Percentiles rank a stretch among this genome's conserved stretches.
phyloP scores from a whole-genome alignment of 2,888 invertebrate genomes.

The Sphaerophoria taeniata region DNA sequence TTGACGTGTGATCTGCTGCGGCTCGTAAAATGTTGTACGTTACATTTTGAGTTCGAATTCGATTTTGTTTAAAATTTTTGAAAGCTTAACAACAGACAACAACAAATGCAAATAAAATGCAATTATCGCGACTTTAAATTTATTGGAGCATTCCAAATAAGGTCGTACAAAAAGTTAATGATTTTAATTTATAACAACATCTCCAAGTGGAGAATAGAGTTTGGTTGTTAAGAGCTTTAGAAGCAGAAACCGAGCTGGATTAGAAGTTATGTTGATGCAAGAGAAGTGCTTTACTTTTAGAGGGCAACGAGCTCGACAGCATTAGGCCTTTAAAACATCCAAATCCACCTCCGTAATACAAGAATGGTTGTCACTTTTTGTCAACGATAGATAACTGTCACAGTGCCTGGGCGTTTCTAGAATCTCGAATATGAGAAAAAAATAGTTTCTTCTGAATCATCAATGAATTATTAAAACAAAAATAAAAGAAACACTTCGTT shows the following conservation, averaged over 20 bases:
- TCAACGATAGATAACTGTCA: not conserved
- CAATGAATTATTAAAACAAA: no score
- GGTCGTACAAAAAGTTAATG: slow-evolving; percentile 47
- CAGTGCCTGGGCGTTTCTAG: slow-evolving; percentile 14
- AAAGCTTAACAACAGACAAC: slow-evolving; percentile 24
- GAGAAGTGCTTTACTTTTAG: not conserved
- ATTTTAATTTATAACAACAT: slow-evolving; percentile 37
- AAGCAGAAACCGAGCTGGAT: not conserved
- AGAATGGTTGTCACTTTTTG: not conserved
- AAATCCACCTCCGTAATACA: not conserved
- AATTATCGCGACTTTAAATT: slow-evolving; percentile 59
- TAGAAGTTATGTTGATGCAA: not conserved
- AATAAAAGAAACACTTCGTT: not conserved
- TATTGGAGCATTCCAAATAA: slow-evolving; percentile 26
- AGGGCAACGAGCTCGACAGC: not conserved
- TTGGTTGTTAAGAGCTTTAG: not conserved
- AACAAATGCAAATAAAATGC: slow-evolving; percentile 68
- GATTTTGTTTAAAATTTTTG: slow-evolving; percentile 27
- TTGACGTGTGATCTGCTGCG: slow-evolving; percentile 60
- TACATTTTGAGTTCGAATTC: slow-evolving; percentile 49
- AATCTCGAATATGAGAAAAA: not conserved
- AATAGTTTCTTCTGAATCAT: slow-evolving; percentile 45
- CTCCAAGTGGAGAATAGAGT: slow-evolving; percentile 21
- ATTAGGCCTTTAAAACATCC: not conserved
- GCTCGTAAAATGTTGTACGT: slow-evolving; percentile 27